These are phyloP conservation scores for Sebastes hubbsi DNA, from an alignment of 2,797 vertebrate genomes.

Conservation along the genomic window DNA sequence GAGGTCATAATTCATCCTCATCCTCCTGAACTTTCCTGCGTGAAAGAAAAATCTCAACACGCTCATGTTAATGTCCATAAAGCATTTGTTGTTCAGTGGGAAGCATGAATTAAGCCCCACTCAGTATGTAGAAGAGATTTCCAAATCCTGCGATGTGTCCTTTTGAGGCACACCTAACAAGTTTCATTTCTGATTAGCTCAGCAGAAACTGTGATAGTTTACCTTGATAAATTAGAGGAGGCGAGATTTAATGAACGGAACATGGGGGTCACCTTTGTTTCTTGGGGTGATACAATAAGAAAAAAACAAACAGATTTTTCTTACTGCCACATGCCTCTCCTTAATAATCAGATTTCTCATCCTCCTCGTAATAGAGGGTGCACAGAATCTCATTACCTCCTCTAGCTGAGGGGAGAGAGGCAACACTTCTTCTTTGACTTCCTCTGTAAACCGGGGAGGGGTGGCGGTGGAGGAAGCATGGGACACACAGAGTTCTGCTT, in stretches of 20 bases:
- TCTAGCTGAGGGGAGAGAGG: conserved; percentile 89
- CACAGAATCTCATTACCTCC: conserved; percentile 97
- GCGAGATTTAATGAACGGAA: conserved; percentile 96
- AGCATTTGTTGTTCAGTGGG: conserved; percentile 60
- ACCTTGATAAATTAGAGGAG: conserved; percentile 94
- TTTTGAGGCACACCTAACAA: conserved; percentile 93
- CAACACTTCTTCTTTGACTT: conserved; percentile 87
- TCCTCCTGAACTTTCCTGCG: conserved; percentile 73
- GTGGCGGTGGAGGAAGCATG: conserved; percentile 61
- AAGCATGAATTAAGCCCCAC: conserved; percentile 67
- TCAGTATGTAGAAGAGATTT: conserved; percentile 73
- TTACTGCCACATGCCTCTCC: conserved; percentile 97
- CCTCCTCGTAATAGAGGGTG: conserved; percentile 92
- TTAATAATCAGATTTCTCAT: conserved; percentile 98
- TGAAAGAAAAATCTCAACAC: conserved; percentile 42
- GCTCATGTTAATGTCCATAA: conserved; percentile 62
- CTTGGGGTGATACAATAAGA: conserved; percentile 92
- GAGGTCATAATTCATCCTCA: conserved; percentile 79
- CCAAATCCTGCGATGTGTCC: conserved; percentile 85
- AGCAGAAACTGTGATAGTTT: conserved; percentile 93
- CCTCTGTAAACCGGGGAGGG: conserved; percentile 80
- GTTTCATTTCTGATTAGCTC: conserved; percentile 92
- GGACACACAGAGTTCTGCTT: conserved; percentile 89
- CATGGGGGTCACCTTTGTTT: conserved; percentile 95
- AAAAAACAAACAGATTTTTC: conserved; percentile 95